These are phyloP conservation scores for Druon quercuslanigerum DNA, from an alignment of 1,140 invertebrate species.

Conservation along the genomic window DNA sequence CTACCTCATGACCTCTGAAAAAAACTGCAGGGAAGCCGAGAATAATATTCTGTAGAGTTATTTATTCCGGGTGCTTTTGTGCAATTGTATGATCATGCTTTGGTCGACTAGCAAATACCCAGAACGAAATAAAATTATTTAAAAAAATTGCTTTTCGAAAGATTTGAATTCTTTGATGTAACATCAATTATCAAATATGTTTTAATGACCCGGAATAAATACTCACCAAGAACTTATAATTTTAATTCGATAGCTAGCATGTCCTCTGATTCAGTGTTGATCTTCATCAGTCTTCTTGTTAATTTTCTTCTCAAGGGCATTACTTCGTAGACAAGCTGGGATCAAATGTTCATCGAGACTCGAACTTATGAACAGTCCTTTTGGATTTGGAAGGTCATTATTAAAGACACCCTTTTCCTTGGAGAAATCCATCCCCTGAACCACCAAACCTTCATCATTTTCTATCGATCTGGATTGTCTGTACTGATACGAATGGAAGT, in stretches of 20 bases:
- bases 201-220: constrained; percentile 35
- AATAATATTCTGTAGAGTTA: neutral
- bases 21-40: neutral
- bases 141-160: too few species aligned
- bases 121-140: neutral
- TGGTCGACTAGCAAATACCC: neutral
- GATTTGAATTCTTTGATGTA: neutral
- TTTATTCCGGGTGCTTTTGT: neutral
- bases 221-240: constrained; percentile 43
- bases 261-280: neutral
- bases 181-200: neutral
- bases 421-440: neutral
- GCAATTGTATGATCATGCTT: neutral
- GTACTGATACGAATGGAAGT: constrained; percentile 7
- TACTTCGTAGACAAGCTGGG: neutral
- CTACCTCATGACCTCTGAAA: neutral
- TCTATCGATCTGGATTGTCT: constrained; percentile 3
- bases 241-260: neutral
- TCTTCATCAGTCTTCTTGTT: neutral
- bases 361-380: neutral
- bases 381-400: neutral
- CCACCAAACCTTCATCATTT: neutral
- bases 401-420: constrained; percentile 13
- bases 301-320: neutral
- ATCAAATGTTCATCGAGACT: neutral